phyloP scores from a whole-genome alignment of 2,888 invertebrate genomes.

The Andrena bucephala region DNA sequence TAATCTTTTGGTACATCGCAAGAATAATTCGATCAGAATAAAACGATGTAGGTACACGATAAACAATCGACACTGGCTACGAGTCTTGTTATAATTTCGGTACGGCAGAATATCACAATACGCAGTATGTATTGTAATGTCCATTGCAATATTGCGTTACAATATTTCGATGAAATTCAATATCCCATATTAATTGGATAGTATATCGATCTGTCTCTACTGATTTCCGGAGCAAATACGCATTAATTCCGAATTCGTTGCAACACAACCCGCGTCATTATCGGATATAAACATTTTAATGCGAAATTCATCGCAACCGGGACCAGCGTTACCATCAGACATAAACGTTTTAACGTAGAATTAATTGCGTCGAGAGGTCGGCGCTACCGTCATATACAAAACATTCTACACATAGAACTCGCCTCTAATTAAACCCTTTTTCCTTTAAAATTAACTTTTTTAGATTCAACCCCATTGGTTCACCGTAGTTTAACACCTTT shows the following conservation, averaged over 20 bases:
- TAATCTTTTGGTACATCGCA: too few relatives aligned
- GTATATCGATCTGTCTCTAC: conserved; percentile 7
- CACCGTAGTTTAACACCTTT: too few relatives aligned
- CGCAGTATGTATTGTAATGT: neutral
- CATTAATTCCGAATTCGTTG: conserved; percentile 40
- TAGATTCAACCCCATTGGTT: neutral
- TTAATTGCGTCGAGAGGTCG: conserved; percentile 36
- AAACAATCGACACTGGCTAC: neutral
- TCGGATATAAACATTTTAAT: conserved; percentile 41
- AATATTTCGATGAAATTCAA: conserved; percentile 23
- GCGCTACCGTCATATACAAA: conserved; percentile 13
- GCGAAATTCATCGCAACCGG: conserved; percentile 19
- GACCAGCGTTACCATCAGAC: neutral
- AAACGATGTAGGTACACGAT: too few relatives aligned
- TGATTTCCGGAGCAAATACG: conserved; percentile 35
- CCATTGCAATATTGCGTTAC: conserved; percentile 14
- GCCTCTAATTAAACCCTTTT: conserved; percentile 4
- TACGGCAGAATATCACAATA: too few relatives aligned
- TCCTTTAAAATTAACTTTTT: neutral
- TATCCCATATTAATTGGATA: conserved; percentile 34
- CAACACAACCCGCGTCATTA: conserved; percentile 16
- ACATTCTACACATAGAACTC: neutral
- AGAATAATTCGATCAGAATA: too few relatives aligned
- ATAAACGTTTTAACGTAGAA: conserved; percentile 30
- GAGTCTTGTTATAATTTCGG: conserved; percentile 4